These are phyloP conservation scores for Spea multiplicata DNA, from an alignment of 2,113 vertebrate genomes.

Conservation along the genomic window DNA sequence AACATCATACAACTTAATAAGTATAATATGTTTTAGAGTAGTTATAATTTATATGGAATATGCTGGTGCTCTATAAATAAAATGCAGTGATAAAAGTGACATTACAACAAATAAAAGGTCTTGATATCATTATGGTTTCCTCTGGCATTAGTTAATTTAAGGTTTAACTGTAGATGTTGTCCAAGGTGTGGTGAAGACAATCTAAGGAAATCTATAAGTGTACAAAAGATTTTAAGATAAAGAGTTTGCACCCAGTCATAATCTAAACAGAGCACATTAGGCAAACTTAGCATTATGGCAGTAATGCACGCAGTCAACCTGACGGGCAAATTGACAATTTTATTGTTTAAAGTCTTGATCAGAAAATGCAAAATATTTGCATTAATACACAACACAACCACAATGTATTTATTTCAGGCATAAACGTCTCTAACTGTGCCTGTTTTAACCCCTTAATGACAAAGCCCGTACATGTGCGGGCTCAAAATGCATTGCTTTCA, in stretches of 20 bases:
- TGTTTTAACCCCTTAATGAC: too few relatives aligned
- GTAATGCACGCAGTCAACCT: neutral
- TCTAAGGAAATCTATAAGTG: conserved; percentile 7
- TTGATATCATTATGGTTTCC: too few relatives aligned
- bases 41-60: too few relatives aligned
- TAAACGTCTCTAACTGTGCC: too few relatives aligned
- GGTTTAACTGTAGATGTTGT: neutral
- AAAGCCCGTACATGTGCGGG: too few relatives aligned
- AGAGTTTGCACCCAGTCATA: conserved; percentile 3
- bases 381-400: neutral
- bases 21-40: too few relatives aligned
- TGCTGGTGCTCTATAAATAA: too few relatives aligned
- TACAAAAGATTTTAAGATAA: conserved; percentile 28
- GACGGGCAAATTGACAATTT: conserved; percentile 15
- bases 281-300: conserved; percentile 20
- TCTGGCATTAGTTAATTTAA: too few relatives aligned
- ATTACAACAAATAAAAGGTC: too few relatives aligned
- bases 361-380: neutral
- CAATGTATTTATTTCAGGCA: neutral
- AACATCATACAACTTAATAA: too few relatives aligned
- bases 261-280: conserved; percentile 15
- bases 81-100: too few relatives aligned
- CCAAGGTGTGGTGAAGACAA: neutral
- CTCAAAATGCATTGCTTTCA: too few relatives aligned
- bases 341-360: neutral